A percentile compares a stretch with the other conserved stretches of the same genome.
Evolutionary conservation across 2,113 vertebrate species (phyloP).

Genomic region (Coptodon rendalli): DNA sequence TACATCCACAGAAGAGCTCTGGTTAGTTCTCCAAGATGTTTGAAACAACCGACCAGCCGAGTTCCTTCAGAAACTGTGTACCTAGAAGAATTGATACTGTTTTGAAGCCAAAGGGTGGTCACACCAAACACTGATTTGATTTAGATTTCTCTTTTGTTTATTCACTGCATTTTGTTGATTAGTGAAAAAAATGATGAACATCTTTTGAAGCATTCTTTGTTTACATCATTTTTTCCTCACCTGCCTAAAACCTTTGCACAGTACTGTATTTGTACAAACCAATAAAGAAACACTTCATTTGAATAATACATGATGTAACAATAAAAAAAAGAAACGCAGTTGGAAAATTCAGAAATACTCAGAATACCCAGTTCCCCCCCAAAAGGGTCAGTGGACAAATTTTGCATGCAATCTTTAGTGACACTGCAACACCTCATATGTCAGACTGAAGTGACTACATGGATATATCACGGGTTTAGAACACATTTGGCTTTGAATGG

Average conservation of each 20-base stretch:
- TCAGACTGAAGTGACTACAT: neutral
- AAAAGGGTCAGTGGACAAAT: neutral
- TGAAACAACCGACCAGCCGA: neutral
- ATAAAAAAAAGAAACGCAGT: neutral
- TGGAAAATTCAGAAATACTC: neutral
- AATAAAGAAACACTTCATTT: neutral
- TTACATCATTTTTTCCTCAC: accelerated
- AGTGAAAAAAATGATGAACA: neutral
- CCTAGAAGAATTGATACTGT: neutral
- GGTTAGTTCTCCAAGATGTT: neutral
- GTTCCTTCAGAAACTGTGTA: neutral
- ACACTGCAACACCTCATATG: neutral
- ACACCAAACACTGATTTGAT: neutral
- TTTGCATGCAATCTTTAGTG: neutral
- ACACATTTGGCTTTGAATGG: neutral
- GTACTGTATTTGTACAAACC: neutral
- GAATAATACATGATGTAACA: neutral
- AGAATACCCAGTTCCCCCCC: neutral
- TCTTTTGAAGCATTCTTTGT: neutral
- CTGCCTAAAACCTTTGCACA: neutral
- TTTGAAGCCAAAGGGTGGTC: neutral
- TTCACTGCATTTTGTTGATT: neutral
- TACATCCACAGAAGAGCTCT: neutral
- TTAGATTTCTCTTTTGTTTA: neutral
- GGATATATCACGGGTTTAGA: neutral